These are phyloP conservation scores for Sebastes goodei DNA, from an alignment of 2,797 vertebrate genomes.

Conservation along the genomic window DNA sequence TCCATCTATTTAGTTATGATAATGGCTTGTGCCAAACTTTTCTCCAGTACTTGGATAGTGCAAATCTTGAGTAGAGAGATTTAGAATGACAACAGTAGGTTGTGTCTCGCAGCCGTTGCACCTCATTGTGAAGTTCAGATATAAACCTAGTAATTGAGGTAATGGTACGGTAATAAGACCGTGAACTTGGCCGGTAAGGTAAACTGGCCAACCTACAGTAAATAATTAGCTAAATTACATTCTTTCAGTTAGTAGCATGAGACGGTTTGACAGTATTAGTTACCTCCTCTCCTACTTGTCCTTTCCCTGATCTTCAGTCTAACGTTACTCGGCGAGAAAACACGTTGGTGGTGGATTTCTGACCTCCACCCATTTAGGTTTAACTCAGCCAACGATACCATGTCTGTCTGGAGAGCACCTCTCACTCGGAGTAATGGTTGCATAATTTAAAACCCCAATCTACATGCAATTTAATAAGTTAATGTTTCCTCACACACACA, in stretches of 20 bases:
- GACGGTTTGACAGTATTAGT: conserved; percentile 25
- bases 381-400: conserved; percentile 18
- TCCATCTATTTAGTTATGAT: background rate
- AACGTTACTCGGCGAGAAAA: conserved; percentile 14
- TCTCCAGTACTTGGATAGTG: background rate
- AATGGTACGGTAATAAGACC: background rate
- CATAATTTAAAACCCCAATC: conserved; percentile 50
- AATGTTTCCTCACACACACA: conserved; percentile 5
- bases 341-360: background rate
- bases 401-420: background rate
- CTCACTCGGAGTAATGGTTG: conserved; percentile 9
- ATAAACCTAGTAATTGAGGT: background rate
- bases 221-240: conserved; percentile 39
- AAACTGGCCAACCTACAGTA: conserved; percentile 1
- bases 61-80: background rate
- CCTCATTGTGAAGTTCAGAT: background rate
- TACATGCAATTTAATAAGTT: conserved; percentile 39
- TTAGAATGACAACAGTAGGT: background rate
- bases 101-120: background rate
- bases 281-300: background rate
- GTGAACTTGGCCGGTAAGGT: background rate
- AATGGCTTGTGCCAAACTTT: background rate
- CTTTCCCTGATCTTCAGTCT: conserved; percentile 1
- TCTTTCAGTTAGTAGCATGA: conserved; percentile 3
- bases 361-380: background rate